Conservation (phyloP, 2,113 vertebrate genomes). For the Melanostigma gelatinosum region DNA sequence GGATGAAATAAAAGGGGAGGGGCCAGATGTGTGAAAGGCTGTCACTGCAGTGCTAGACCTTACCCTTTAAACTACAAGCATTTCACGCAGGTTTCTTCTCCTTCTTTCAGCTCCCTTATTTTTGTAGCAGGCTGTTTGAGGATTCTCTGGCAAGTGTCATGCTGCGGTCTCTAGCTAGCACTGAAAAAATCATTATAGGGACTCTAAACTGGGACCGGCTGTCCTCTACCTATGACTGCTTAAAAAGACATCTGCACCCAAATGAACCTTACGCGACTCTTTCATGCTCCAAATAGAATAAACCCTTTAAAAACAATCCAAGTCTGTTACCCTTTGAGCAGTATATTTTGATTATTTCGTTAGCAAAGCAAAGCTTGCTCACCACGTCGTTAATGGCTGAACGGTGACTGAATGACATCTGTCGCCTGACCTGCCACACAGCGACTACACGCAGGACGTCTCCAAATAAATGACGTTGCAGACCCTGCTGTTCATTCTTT, state of each 20-base stretch:
- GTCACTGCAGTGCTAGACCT: constrained; percentile 3
- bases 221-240: constrained; percentile 31
- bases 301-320: background rate
- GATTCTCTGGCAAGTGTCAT: constrained; percentile 6
- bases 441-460: background rate
- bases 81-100: background rate
- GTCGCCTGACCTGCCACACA: background rate
- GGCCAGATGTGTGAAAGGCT: constrained; percentile 7
- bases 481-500: constrained; percentile 8
- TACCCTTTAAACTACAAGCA: background rate
- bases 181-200: constrained; percentile 44
- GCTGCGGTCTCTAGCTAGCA: constrained; percentile 34
- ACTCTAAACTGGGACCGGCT: constrained; percentile 28
- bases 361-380: background rate
- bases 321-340: background rate
- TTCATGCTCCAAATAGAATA: background rate
- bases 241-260: constrained; percentile 22
- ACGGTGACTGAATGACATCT: background rate
- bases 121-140: constrained; percentile 23
- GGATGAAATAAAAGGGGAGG: constrained; percentile 12
- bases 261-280: constrained; percentile 7
- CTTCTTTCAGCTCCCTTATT: constrained; percentile 8
- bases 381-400: background rate
- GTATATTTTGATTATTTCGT: background rate
- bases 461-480: background rate